Conservation (phyloP, 2,888 invertebrate species). For the Syrphus vitripennis region DNA sequence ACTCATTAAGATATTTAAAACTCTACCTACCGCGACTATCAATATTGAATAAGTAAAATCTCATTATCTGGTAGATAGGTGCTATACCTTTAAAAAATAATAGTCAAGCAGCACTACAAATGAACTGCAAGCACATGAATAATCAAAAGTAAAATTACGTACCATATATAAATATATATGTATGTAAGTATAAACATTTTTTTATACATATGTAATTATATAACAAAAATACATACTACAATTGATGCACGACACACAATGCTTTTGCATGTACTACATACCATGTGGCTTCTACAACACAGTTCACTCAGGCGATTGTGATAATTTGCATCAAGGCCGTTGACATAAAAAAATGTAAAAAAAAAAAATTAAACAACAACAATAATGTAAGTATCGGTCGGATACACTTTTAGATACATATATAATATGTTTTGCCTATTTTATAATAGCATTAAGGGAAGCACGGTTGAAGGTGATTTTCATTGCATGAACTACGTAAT, state of each 20-base stretch:
- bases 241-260: slow-evolving; percentile 29
- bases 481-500: slow-evolving; percentile 59
- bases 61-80: slow-evolving; percentile 2
- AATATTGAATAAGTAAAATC: slow-evolving; percentile 54
- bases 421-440: slow-evolving; percentile 29
- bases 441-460: slow-evolving; percentile 62
- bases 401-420: slow-evolving; percentile 37
- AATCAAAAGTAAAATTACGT: slow-evolving; percentile 2
- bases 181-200: neutral
- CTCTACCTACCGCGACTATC: neutral
- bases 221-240: neutral
- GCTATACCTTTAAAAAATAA: neutral
- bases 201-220: neutral
- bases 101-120: neutral
- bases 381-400: slow-evolving; percentile 43
- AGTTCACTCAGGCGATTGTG: slow-evolving; percentile 62
- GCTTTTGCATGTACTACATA: slow-evolving; percentile 41
- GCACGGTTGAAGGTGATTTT: slow-evolving; percentile 64
- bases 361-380: slow-evolving; percentile 16
- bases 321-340: slow-evolving; percentile 69
- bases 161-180: neutral
- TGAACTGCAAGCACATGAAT: neutral
- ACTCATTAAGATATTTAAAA: too few species aligned
- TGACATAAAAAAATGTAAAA: slow-evolving; percentile 52
- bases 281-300: slow-evolving; percentile 46